A percentile compares a stretch with the other conserved stretches of the same genome.
Conservation (phyloP, 1,140 invertebrate species). For the Drosophila takahashii region DNA sequence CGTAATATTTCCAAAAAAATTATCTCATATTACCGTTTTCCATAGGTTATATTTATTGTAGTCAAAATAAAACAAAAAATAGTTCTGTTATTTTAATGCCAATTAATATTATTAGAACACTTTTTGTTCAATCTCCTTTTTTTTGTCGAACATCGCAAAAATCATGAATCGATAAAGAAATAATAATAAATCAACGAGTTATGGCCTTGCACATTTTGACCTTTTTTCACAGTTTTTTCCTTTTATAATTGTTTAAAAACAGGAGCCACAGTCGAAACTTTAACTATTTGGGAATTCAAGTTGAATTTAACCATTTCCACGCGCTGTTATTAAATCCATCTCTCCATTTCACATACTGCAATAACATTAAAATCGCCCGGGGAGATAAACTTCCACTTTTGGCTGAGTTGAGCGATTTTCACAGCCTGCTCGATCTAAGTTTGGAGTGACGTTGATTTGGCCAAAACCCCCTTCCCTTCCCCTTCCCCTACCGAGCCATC, state of each 20-base stretch:
- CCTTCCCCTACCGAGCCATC: not conserved
- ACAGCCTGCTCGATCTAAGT: not conserved
- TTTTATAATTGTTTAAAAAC: not conserved
- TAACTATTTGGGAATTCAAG: not conserved
- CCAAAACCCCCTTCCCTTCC: conserved; percentile 7
- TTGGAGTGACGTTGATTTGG: conserved; percentile 43
- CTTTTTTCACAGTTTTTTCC: not conserved
- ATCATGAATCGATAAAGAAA: too few relatives aligned
- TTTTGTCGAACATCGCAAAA: too few relatives aligned
- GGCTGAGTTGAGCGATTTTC: conserved; percentile 5
- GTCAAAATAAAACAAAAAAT: too few relatives aligned
- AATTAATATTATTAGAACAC: too few relatives aligned
- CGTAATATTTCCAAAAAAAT: too few relatives aligned
- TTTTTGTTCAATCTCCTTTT: too few relatives aligned
- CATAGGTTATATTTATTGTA: too few relatives aligned
- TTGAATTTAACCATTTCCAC: not conserved
- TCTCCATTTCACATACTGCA: not conserved
- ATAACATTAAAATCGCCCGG: not conserved
- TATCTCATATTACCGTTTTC: too few relatives aligned
- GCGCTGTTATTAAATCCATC: not conserved
- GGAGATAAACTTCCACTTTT: not conserved
- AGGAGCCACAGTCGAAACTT: not conserved
- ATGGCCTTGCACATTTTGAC: too few relatives aligned
- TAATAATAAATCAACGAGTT: too few relatives aligned
- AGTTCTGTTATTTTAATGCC: too few relatives aligned